Conservation (phyloP, 2,888 invertebrate genomes). For the Leptopterna dolabrata region DNA sequence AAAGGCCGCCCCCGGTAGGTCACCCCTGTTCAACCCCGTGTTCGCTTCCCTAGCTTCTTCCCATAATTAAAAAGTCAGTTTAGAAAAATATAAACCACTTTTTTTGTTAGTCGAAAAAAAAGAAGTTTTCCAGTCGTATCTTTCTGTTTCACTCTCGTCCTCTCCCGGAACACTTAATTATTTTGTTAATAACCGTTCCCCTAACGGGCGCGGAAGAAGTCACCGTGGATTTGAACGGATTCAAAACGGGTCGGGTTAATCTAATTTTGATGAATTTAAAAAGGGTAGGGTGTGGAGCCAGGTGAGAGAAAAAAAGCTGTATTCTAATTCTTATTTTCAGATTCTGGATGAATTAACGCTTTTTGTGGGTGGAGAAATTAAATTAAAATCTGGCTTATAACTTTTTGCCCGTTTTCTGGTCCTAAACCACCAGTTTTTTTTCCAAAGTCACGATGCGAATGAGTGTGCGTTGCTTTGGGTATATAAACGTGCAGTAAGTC, state of each 20-base stretch:
- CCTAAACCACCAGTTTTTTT: too few relatives aligned
- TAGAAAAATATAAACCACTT: not conserved
- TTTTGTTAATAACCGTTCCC: conserved; percentile 55
- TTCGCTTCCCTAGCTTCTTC: not conserved
- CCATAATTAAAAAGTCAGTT: conserved; percentile 11
- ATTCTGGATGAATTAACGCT: not conserved
- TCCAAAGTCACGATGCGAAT: too few relatives aligned
- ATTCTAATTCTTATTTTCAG: not conserved
- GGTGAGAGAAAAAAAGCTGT: not conserved
- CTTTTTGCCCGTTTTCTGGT: not conserved
- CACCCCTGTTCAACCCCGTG: conserved; percentile 7
- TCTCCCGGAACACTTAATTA: conserved; percentile 53
- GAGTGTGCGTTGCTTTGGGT: too few relatives aligned
- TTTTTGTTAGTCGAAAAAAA: conserved; percentile 5
- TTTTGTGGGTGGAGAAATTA: not conserved
- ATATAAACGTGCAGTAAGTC: too few relatives aligned
- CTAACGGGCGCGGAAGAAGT: not conserved
- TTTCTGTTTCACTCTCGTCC: conserved; percentile 8
- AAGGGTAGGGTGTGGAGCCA: not conserved
- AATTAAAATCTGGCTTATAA: not conserved
- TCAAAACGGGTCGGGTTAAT: conserved; percentile 2
- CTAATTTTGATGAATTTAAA: conserved; percentile 7
- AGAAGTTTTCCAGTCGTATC: conserved; percentile 16
- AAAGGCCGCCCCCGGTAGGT: not conserved
- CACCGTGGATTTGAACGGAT: not conserved